Conservation (phyloP, 2,113 vertebrate species). For the Phodopus roborovskii region DNA sequence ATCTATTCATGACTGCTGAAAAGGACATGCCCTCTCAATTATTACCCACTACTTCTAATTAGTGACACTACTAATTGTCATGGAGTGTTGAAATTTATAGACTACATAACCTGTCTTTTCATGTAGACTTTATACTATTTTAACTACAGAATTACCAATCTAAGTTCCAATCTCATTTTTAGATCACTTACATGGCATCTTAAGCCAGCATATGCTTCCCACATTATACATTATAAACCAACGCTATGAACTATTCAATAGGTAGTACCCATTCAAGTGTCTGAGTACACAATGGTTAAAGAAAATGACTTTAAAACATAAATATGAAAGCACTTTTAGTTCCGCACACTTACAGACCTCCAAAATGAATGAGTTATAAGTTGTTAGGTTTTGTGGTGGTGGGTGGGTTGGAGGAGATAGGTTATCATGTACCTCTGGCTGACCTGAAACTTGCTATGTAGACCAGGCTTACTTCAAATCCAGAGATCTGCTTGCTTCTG, state of each 20-base stretch:
- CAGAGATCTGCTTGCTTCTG: background rate
- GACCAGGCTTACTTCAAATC: background rate
- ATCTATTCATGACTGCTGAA: background rate
- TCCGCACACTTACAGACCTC: background rate
- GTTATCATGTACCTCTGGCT: background rate
- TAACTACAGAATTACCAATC: background rate
- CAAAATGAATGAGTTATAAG: background rate
- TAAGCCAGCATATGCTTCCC: background rate
- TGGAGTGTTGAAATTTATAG: conserved; percentile 3
- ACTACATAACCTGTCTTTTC: background rate
- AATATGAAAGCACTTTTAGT: conserved; percentile 34
- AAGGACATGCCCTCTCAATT: background rate
- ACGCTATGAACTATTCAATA: background rate
- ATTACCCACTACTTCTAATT: background rate
- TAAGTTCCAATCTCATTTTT: background rate
- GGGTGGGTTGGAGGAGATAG: too few relatives aligned
- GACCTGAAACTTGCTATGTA: background rate
- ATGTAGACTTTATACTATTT: background rate
- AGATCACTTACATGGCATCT: background rate
- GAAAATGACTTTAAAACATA: conserved; percentile 3
- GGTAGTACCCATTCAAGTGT: background rate
- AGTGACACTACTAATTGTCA: background rate
- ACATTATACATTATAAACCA: background rate
- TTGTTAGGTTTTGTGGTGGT: background rate
- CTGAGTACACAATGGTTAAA: background rate